Evolutionary conservation across 1,140 invertebrate genomes (phyloP), one percentile per base, ranked within the genome.

Genomic region (Dendroctonus valens): DNA sequence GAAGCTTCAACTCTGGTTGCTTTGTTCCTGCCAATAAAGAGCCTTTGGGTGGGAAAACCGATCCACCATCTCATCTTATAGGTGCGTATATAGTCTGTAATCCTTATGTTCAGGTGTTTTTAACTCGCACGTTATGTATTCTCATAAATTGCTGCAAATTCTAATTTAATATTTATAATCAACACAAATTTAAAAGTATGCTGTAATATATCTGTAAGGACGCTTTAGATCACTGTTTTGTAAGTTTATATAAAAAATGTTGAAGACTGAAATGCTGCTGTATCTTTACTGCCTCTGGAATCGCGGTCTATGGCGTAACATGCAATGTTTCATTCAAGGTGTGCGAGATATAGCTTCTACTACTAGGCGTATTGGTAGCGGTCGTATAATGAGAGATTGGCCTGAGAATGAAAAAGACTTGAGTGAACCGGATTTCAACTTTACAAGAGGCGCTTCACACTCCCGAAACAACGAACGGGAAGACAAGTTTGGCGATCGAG

Each of bases 1-100:
- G 88, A 46, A 91, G 88, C 76, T 93, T 94, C 82, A 91, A 89
- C 69, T 89, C 89, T 9, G 92, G 92, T 53, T 94, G 92, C 79
- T 89, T 85, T 65, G 87, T 89, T 38, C 81, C 82, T 5, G 83
- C 65, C 15, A 60, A 67, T 14, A 55, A 57, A 14, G 68, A 67
- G n/a, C 51, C 65, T 5, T 80, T 41, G 73, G 71, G 69, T 61
- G 65, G 14, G 73, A 73, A 51, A 55, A 62, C 7, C 12, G 58
- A 37, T 44, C 55, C 69, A 8, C 42, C 59, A 6, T 12, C 69
- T 41, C 71, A 73, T 42, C 61, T 70, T 41, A 68, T 72, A 40
- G 73, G 71, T 69, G 46, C 69, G 70, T 41, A 7, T 1, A 5
- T 38, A 11, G 26, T n/a, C 26, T 8, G 26, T 26, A 26, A 26